Evolutionary conservation across 2,888 invertebrate genomes (phyloP).

Genomic region (Notocelia uddmanniana): DNA sequence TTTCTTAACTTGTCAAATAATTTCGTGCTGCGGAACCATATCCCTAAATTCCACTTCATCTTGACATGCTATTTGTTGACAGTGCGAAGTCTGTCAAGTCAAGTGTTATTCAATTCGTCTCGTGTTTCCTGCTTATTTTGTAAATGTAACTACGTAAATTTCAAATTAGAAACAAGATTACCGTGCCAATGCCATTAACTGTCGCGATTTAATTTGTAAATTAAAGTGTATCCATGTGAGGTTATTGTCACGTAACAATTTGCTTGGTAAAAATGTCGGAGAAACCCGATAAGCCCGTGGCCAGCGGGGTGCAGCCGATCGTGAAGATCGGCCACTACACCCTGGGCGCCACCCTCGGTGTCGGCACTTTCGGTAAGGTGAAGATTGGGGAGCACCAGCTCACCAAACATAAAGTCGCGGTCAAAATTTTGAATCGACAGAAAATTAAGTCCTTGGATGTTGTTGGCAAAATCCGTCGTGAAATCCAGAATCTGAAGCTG

Average conservation of each 20-base stretch:
- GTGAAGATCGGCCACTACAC: slow-evolving; percentile 99
- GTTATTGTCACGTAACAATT: slow-evolving; percentile 42
- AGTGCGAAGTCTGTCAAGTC: slow-evolving; percentile 28
- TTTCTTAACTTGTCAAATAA: not conserved
- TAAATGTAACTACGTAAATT: slow-evolving; percentile 35
- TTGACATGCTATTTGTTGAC: slow-evolving; percentile 35
- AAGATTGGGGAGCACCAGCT: slow-evolving; percentile 99
- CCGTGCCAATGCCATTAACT: not conserved
- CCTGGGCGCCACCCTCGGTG: slow-evolving; percentile 94
- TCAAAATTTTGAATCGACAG: slow-evolving; percentile 98
- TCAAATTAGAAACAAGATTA: slow-evolving; percentile 13
- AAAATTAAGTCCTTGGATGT: slow-evolving; percentile 99
- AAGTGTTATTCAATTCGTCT: slow-evolving; percentile 28
- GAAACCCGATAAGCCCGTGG: slow-evolving; percentile 76
- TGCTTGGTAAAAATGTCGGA: slow-evolving; percentile 68
- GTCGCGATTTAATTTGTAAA: slow-evolving; percentile 5
- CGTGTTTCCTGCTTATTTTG: slow-evolving; percentile 35
- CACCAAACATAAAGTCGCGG: slow-evolving; percentile 99
- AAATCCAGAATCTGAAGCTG: slow-evolving; percentile 99
- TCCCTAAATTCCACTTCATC: not conserved
- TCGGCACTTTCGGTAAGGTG: slow-evolving; percentile 99
- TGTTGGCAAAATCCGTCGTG: slow-evolving; percentile 98
- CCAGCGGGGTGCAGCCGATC: slow-evolving; percentile 88
- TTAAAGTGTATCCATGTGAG: slow-evolving; percentile 21
- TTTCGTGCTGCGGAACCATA: slow-evolving; percentile 23